Base-by-base conservation (phyloP, 2,888 invertebrate species). In the Schizaphis graminum region DNA sequence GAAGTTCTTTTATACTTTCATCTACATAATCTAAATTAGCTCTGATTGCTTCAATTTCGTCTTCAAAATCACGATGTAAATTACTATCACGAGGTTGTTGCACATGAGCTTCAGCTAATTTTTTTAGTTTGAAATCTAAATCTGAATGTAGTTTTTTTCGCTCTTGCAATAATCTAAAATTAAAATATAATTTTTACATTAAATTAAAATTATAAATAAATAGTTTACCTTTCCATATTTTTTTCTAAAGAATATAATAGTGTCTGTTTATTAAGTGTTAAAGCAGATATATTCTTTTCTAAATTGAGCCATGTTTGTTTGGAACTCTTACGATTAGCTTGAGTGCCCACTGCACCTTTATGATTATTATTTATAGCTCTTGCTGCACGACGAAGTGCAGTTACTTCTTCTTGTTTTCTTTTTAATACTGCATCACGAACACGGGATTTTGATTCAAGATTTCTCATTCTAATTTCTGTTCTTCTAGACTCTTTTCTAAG, bases 1-100 rank as follows among this genome's bases (percentile, higher is more conserved):
- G 99, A 94, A 98, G 98, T 95, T 99, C 99, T 16, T 97, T 97
- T 95, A 99, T 99, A 95, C 98, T 98, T 95, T 98, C 98, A 95
- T 99, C 97, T 47, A 99, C 97, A 96, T 99, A 99, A 95, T 97
- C 97, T 92, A 99, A 97, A 96, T 99, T 98, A 92, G 98, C 97
- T 95, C 97, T 97, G 35, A 98, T 96, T 95, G 97, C 97, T 95
- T 98, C 98, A 92, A 98, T 97, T 95, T 98, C 97, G 95, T 97
- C 98, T 92, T 97, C 97, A 92, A 98, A 96, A 95, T 98, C 97
- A 61, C 96, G 96, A n/a, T 95, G 94, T 56, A 95, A 47, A 95
- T 94, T 95, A 86, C 94, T 95, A 89, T 95, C 95, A n/a, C 95
- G 95, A 61, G 95, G 95, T n/a, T 95, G 95, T 91, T 95, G 95